Base-by-base conservation (phyloP, 2,888 invertebrate genomes). In the Eudemis profundana region DNA sequence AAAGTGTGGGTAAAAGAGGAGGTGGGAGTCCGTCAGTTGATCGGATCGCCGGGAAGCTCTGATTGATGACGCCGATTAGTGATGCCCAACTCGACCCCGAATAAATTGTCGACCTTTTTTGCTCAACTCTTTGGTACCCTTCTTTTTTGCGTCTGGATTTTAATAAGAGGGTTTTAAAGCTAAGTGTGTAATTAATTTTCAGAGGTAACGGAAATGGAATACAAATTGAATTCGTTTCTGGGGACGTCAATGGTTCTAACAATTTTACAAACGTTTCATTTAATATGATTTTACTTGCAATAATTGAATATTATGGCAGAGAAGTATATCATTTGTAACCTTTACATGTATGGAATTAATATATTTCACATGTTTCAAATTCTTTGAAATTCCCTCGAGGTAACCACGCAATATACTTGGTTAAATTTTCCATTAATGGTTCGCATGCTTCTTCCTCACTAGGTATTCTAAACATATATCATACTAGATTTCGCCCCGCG, bases 51-150 rank as follows among this genome's bases (percentile, higher is more conserved):
- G 72, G 81, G 79, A 80, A 83, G 76, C 82, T 82, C 89, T 91
- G 91, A 92, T 92, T 91, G 91, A 92, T 92, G 90, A 89, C 86
- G 83, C 85, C 91, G 91, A 91, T 92, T 91, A 91, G 90, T 88
- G 91, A 89, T 89, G 89, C 87, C 88, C 87, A 86, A 82, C 85
- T 86, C 86, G 85, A 82, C 83, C 82, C 81, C 81, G 88, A 89
- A 90, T 90, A 90, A 90, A 90, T 90, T 90, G 88, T 87, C 85
- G 85, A 86, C 79, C 85, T 81, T 88, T 90, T 89, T 89, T 90
- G 81, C 78, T 78, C 79, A 82, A 86, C 83, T 84, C 79, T 79
- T 81, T 79, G 78, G 76, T 70, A 70, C 75, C 74, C 74, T 73
- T 70, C 79, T 79, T 83, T 85, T 85, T 83, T 77, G 80, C 72